Evolutionary conservation across 1,140 invertebrate genomes (phyloP).

Genomic region (Trachymyrmex septentrionalis): DNA sequence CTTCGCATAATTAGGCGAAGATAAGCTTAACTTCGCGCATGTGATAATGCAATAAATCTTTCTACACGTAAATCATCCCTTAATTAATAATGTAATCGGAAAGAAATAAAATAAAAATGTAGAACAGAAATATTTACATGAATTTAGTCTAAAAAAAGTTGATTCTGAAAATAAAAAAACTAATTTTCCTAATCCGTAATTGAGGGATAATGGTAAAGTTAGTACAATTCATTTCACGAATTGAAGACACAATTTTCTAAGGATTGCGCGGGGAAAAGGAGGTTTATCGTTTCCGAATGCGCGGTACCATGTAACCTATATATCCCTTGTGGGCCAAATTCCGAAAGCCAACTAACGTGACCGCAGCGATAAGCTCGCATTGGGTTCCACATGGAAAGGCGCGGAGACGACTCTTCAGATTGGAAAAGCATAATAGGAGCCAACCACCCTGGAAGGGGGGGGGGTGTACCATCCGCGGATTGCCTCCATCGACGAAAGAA

Average conservation of each 20-base stretch:
- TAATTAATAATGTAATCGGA: neutral
- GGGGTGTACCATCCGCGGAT: conserved; percentile 70
- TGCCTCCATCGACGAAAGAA: conserved; percentile 63
- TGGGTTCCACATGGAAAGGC: conserved; percentile 52
- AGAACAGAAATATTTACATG: neutral
- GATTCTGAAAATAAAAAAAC: conserved; percentile 4
- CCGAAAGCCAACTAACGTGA: conserved; percentile 64
- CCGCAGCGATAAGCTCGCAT: conserved; percentile 59
- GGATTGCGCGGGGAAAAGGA: too few relatives aligned
- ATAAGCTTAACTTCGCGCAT: neutral
- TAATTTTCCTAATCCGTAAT: neutral
- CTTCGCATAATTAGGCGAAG: neutral
- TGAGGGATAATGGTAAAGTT: neutral
- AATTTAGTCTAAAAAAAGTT: neutral
- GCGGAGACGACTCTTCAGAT: conserved; percentile 50
- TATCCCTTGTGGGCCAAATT: conserved; percentile 38
- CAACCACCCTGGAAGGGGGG: neutral
- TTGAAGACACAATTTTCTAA: neutral
- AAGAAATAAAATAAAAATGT: conserved; percentile 1
- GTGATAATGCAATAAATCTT: conserved; percentile 3
- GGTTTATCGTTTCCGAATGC: conserved; percentile 22
- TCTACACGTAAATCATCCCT: neutral
- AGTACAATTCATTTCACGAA: neutral
- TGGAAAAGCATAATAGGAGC: conserved; percentile 66
- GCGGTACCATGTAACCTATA: conserved; percentile 36